Evolutionary conservation across 1,140 invertebrate genomes (phyloP).

Genomic region (Micrasema longulum): DNA sequence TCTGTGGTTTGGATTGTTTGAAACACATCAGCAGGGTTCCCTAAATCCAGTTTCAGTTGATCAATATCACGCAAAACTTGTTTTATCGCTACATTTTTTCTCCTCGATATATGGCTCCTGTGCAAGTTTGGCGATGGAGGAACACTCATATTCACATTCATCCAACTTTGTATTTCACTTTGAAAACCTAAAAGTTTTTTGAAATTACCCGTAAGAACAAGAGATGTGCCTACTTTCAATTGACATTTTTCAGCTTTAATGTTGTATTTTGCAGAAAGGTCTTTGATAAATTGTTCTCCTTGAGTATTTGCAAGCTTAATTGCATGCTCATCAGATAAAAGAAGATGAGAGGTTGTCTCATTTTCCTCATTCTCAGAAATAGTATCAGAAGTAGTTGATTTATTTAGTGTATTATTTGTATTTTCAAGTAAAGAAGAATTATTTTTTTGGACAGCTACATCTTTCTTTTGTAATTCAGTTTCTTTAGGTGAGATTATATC

Average conservation of each 20-base stretch:
- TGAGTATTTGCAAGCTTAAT: not conserved
- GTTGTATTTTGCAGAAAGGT: constrained; percentile 19
- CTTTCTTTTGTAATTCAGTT: not conserved
- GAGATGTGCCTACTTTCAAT: constrained; percentile 8
- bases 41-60: constrained; percentile 26
- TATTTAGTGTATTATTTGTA: not conserved
- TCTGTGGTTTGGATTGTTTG: constrained; percentile 5
- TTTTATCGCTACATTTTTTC: constrained; percentile 24
- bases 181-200: constrained; percentile 32
- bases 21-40: constrained; percentile 19
- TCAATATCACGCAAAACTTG: constrained; percentile 1
- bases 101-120: constrained; percentile 22
- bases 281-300: constrained; percentile 28
- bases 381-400: not conserved
- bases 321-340: constrained; percentile 18
- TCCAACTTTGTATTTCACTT: constrained; percentile 33
- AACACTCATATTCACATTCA: constrained; percentile 2
- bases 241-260: constrained; percentile 12
- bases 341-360: constrained; percentile 21
- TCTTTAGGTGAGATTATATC: not conserved
- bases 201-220: constrained; percentile 8
- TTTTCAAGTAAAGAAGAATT: not conserved
- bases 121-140: not conserved
- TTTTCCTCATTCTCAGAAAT: constrained; percentile 7
- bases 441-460: not conserved